Evolutionary conservation across 1,140 invertebrate species (phyloP), one percentile per base, ranked within the genome.

Genomic region (Ruditapes philippinarum): DNA sequence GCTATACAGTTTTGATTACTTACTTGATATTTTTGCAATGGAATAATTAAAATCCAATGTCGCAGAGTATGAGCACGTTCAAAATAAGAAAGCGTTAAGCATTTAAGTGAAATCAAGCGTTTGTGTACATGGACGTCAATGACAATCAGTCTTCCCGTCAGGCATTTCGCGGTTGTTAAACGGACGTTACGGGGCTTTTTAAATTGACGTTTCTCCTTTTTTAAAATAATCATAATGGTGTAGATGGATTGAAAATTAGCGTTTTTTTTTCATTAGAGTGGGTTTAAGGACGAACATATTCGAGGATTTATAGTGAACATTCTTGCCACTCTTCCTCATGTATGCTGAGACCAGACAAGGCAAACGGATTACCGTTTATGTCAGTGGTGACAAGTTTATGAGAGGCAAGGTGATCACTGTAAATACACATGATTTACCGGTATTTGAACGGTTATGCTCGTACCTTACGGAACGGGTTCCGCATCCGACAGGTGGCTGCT

Each of bases 111-210:
- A 86, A 74, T 49, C 84, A 86, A 86, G 84, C 84, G 84, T 86
- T 86, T 86, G 84, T 86, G 25, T 57, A 86, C 73, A 62, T 14
- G 36, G 84, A 86, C 84, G 84, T 76, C 84, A 57, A 60, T 76
- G 51, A 86, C 70, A 76, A 86, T 78, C 11, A 60, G 33, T 17
- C 70, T 86, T 86, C 84, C 84, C 84, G n/a, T 76, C 33, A 86
- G 28, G 1, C 84, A 76, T 54, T 74, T 28, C 84, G 70, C 36
- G n/a, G 81, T 84, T 84, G 62, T 84, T 84, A 84, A 84, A 81
- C 22, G 81, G 81, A 84, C 81, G 81, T 83, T 83, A 65, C 33
- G 22, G 38, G 42, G 51, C 3, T 38, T 49, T 78, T 49, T 78
- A 57, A 78, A 51, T 51, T 40, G 4, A 4, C 57, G 22, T 28